These are phyloP conservation scores for Bufo gargarizans DNA, from an alignment of 2,113 vertebrate species.

Conservation along the genomic window DNA sequence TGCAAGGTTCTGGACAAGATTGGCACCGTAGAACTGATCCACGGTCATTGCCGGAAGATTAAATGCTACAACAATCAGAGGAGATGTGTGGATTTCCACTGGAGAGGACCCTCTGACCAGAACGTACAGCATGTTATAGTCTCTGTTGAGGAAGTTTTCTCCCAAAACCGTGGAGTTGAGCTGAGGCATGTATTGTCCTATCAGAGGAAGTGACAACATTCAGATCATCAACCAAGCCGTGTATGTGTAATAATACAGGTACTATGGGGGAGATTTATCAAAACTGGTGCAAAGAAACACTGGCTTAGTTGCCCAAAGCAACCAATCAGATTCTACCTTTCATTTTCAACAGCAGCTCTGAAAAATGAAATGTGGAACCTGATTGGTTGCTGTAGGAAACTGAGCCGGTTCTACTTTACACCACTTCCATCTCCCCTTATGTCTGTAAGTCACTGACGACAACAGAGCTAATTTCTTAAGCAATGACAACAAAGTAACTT, in stretches of 20 bases:
- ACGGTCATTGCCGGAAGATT: conserved; percentile 77
- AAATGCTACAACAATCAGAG: conserved; percentile 78
- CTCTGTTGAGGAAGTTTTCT: conserved; percentile 80
- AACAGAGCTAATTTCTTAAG: too few relatives aligned
- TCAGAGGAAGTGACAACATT: conserved; percentile 20
- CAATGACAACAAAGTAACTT: too few relatives aligned
- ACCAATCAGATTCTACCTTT: too few relatives aligned
- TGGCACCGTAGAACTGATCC: conserved; percentile 76
- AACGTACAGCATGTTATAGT: conserved; percentile 80
- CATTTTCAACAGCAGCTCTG: too few relatives aligned
- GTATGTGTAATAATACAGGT: not conserved
- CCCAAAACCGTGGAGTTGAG: conserved; percentile 69
- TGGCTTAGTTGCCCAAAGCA: too few relatives aligned
- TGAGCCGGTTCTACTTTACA: too few relatives aligned
- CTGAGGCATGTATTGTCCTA: conserved; percentile 75
- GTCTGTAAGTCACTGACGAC: too few relatives aligned
- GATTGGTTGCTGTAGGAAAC: too few relatives aligned
- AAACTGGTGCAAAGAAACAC: too few relatives aligned
- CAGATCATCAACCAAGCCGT: not conserved
- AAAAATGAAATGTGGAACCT: too few relatives aligned
- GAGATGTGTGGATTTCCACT: conserved; percentile 74
- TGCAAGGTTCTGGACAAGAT: conserved; percentile 80
- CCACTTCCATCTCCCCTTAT: too few relatives aligned
- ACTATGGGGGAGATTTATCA: too few relatives aligned
- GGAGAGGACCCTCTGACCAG: conserved; percentile 76